These are phyloP conservation scores for Sussaba pulchella DNA, from an alignment of 2,888 invertebrate genomes.

Conservation along the genomic window DNA sequence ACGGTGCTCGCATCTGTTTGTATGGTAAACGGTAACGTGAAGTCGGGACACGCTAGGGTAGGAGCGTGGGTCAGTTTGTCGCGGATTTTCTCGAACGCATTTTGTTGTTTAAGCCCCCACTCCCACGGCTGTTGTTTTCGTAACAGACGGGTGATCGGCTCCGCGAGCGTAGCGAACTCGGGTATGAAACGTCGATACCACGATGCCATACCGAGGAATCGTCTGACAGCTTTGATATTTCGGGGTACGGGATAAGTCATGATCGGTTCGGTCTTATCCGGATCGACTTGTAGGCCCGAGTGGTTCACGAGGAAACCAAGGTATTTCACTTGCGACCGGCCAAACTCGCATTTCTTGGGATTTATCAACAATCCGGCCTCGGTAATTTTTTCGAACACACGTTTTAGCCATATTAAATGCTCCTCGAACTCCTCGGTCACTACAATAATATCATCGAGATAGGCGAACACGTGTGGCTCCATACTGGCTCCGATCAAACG, in stretches of 20 bases:
- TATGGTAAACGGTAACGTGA: neutral
- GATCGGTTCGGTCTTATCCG: neutral
- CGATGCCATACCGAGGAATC: conserved; percentile 17
- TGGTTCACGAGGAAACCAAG: neutral
- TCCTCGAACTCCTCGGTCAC: neutral
- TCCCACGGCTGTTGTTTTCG: neutral
- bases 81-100: neutral
- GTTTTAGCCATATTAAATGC: neutral
- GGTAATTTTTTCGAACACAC: conserved; percentile 4
- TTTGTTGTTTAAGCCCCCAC: neutral
- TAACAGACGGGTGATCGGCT: neutral
- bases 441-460: conserved; percentile 10
- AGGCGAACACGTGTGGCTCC: conserved; percentile 5
- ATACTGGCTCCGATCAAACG: too few relatives aligned
- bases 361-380: neutral
- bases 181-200: conserved; percentile 22
- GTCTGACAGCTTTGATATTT: neutral
- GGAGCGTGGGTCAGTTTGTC: neutral
- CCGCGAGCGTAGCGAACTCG: neutral
- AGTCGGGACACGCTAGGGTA: conserved; percentile 2
- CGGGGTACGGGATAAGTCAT: neutral
- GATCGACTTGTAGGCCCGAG: neutral
- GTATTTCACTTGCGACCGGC: neutral
- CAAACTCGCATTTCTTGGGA: neutral
- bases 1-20: too few relatives aligned